phyloP scores from a whole-genome alignment of 2,113 vertebrate genomes.

The Empidonax traillii region DNA sequence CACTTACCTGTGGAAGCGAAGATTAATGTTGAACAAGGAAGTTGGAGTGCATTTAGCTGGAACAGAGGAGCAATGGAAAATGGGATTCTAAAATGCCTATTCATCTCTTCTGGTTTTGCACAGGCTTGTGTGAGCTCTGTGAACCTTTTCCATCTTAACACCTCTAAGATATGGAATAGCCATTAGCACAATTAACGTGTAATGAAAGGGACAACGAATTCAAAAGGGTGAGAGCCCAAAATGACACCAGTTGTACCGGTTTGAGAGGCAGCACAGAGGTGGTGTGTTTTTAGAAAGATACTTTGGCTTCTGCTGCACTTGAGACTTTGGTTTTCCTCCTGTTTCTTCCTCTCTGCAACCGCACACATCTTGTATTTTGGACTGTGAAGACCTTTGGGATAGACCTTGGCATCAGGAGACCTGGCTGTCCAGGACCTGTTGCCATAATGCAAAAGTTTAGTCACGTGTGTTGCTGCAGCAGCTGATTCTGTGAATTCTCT shows the following conservation, averaged over 20 bases:
- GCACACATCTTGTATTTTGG: not conserved
- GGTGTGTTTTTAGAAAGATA: not conserved
- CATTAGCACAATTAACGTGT: rapidly evolving
- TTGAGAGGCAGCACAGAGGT: not conserved
- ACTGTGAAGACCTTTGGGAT: not conserved
- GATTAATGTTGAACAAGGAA: not conserved
- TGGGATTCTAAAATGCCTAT: not conserved
- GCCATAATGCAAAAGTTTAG: not conserved
- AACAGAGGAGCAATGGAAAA: not conserved
- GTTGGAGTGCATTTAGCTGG: not conserved
- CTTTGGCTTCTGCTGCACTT: not conserved
- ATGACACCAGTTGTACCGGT: not conserved
- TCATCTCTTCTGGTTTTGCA: not conserved
- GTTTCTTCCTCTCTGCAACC: not conserved
- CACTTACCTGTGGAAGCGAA: not conserved
- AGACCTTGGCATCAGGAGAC: not conserved
- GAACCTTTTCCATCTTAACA: not conserved
- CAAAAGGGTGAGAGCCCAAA: not conserved
- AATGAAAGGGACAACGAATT: not conserved
- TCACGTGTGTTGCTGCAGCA: not conserved
- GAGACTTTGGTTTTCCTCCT: not conserved
- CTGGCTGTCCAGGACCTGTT: not conserved
- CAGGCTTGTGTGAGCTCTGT: not conserved
- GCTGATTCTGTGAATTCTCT: not conserved
- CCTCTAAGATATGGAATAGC: not conserved